Evolutionary conservation across 2,113 vertebrate genomes (phyloP).

Genomic region (Rhynchopsitta pachyrhyncha): DNA sequence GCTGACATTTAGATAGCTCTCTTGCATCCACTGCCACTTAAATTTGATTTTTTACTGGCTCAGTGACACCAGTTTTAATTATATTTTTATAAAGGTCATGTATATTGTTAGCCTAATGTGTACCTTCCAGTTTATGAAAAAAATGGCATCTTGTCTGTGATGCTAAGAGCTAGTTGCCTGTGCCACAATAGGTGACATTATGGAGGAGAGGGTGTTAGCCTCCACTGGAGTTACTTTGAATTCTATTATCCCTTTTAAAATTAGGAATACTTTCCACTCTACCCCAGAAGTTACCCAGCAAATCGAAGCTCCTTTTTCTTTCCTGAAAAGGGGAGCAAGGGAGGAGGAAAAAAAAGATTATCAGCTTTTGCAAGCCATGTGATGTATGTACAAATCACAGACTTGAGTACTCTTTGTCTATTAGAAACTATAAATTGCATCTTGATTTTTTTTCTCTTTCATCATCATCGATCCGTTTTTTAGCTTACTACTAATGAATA

Average conservation of each 20-base stretch:
- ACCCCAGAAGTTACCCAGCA: not conserved
- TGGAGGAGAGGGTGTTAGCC: not conserved
- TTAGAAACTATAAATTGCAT: not conserved
- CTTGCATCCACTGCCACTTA: not conserved
- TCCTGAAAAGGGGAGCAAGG: not conserved
- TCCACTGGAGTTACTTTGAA: not conserved
- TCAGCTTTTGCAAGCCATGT: not conserved
- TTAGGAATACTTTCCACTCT: not conserved
- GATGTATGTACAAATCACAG: not conserved
- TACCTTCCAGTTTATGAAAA: not conserved
- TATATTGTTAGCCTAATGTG: not conserved
- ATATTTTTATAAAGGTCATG: not conserved
- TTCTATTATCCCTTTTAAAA: not conserved
- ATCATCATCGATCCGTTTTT: not conserved
- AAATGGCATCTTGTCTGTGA: not conserved
- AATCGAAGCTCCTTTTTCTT: not conserved
- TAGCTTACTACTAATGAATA: not conserved
- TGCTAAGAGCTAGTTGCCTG: not conserved
- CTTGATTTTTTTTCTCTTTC: not conserved
- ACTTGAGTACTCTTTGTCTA: not conserved
- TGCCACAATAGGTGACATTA: not conserved
- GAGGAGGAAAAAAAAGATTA: not conserved
- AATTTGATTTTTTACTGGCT: not conserved
- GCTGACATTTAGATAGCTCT: not conserved
- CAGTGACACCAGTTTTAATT: not conserved